These are phyloP conservation scores for Hippasteria phrygiana DNA, from an alignment of 53 echinoderm and acorn worm genomes.

Conservation along the genomic window DNA sequence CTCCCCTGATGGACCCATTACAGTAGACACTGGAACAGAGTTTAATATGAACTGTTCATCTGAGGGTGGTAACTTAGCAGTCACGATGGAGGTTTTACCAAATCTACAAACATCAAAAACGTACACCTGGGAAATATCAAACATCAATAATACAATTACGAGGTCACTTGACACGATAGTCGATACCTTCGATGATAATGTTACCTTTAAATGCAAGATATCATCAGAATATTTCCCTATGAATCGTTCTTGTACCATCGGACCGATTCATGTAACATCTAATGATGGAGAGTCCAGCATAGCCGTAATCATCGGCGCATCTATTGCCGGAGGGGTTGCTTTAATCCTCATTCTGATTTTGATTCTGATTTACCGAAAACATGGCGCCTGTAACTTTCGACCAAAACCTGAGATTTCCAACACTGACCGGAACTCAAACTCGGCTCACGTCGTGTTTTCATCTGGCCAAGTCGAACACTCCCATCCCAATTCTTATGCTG, in stretches of 20 bases:
- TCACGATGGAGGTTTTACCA: not conserved
- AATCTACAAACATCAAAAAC: no score
- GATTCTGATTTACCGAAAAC: no score
- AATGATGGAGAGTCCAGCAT: not conserved
- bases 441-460: no score
- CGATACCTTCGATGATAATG: constrained; percentile 6
- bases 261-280: not conserved
- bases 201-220: constrained; percentile 1
- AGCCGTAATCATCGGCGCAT: not conserved
- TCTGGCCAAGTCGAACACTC: no score
- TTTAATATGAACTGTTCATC: not conserved
- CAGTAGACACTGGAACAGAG: constrained; percentile 21
- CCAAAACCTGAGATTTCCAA: no score
- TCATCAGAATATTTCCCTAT: not conserved
- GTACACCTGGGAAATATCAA: no score
- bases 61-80: constrained; percentile 9
- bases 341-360: no score
- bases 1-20: constrained; percentile 33
- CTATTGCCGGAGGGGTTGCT: not conserved
- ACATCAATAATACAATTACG: not conserved
- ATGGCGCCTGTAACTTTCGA: no score
- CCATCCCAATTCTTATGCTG: no score
- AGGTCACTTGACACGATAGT: not conserved
- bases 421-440: no score
- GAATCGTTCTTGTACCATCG: constrained; percentile 25